A percentile compares a stretch with the other conserved stretches of the same genome.
These are phyloP conservation scores for Helicorthomorpha holstii DNA, from an alignment of 1,140 invertebrate species.

Conservation along the genomic window DNA sequence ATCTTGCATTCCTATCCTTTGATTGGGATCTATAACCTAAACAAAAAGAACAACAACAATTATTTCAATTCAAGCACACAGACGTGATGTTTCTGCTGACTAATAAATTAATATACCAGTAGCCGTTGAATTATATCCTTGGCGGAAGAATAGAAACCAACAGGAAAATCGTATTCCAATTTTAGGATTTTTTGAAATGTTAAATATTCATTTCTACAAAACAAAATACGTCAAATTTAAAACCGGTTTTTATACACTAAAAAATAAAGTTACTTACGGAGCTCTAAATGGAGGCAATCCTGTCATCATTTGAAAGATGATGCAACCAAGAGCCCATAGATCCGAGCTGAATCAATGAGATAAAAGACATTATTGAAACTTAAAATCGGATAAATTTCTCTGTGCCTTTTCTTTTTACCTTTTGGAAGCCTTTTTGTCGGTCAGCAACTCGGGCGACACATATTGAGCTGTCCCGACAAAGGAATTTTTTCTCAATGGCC, in stretches of 20 bases:
- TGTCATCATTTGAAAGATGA: slow-evolving; percentile 92
- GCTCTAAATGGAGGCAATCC: slow-evolving; percentile 82
- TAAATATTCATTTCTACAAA: slow-evolving; percentile 69
- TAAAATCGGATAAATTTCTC: slow-evolving; percentile 18
- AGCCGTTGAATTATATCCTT: slow-evolving; percentile 75
- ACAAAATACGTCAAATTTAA: slow-evolving; percentile 5
- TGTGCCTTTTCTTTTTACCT: slow-evolving; percentile 26
- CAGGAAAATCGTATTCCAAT: slow-evolving; percentile 80
- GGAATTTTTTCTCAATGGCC: slow-evolving; percentile 44
- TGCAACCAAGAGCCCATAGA: slow-evolving; percentile 96
- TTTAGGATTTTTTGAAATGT: slow-evolving; percentile 93
- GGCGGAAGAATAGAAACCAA: slow-evolving; percentile 65
- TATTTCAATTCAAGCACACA: no score
- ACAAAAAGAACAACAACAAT: slow-evolving; percentile 13
- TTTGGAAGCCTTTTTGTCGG: slow-evolving; percentile 51
- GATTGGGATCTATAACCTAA: slow-evolving; percentile 48
- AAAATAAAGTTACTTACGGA: slow-evolving; percentile 27
- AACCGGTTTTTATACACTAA: not conserved
- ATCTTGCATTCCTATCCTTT: slow-evolving; percentile 70
- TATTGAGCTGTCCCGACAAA: slow-evolving; percentile 99
- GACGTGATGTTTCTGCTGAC: not conserved
- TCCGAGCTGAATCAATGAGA: slow-evolving; percentile 49
- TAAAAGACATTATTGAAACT: not conserved
- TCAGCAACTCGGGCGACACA: slow-evolving; percentile 87
- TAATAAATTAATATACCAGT: slow-evolving; percentile 35